Evolutionary conservation across 2,113 vertebrate genomes (phyloP).

Genomic region (Murina feae): DNA sequence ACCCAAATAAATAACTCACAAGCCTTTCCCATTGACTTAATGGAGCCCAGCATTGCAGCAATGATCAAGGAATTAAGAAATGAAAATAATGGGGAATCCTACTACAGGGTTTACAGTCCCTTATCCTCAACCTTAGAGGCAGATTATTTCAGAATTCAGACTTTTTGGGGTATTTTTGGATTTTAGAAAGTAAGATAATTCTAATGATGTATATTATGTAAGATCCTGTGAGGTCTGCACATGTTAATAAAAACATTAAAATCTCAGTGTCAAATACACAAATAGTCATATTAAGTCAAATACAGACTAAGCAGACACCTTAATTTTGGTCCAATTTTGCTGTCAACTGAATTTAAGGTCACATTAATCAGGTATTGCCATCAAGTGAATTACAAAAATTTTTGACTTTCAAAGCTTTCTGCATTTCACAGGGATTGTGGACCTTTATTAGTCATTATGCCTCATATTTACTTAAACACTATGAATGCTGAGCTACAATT

Average conservation of each 20-base stretch:
- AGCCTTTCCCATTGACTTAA: not conserved
- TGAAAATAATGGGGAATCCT: not conserved
- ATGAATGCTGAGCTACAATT: not conserved
- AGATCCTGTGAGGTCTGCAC: not conserved
- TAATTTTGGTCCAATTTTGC: not conserved
- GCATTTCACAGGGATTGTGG: not conserved
- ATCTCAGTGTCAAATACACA: not conserved
- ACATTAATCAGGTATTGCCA: not conserved
- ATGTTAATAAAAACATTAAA: not conserved
- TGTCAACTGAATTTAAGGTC: not conserved
- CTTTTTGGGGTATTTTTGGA: not conserved
- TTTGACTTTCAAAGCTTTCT: not conserved
- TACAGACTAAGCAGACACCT: not conserved
- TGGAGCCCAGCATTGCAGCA: not conserved
- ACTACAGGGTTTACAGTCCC: not conserved
- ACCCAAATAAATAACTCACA: not conserved
- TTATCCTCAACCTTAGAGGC: not conserved
- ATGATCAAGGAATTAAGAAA: constrained; percentile 2
- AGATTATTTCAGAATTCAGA: not conserved
- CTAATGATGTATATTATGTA: not conserved
- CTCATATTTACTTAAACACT: not conserved
- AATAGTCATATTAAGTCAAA: not conserved
- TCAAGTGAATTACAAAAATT: not conserved
- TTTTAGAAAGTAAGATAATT: not conserved
- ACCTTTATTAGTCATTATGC: not conserved